Percentiles rank a stretch among this genome's conserved stretches.
Evolutionary conservation across 2,888 invertebrate genomes (phyloP).

Genomic region (Trissolcus japonicus): DNA sequence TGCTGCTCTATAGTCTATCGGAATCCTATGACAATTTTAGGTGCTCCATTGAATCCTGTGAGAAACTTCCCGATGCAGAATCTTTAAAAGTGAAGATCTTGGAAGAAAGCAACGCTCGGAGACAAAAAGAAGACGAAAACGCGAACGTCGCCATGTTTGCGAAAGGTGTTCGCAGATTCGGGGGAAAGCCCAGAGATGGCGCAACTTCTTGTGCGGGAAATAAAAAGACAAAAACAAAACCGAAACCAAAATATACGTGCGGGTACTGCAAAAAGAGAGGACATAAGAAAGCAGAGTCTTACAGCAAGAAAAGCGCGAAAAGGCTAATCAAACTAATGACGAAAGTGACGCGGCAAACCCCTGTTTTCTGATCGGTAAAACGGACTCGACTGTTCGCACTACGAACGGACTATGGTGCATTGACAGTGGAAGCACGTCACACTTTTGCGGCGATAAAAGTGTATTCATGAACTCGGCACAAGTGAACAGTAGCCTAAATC

Average conservation of each 20-base stretch:
- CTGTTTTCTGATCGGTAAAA: neutral
- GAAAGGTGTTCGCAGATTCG: neutral
- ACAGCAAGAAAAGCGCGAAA: constrained; percentile 5
- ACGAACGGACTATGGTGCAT: constrained; percentile 15
- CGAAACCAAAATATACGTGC: constrained; percentile 18
- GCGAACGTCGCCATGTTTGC: constrained; percentile 9
- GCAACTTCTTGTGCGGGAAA: neutral
- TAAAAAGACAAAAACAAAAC: constrained; percentile 1
- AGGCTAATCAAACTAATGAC: constrained; percentile 3
- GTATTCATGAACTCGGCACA: neutral
- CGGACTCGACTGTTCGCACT: neutral
- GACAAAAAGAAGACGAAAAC: constrained; percentile 2
- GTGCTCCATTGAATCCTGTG: constrained; percentile 42
- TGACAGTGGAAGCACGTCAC: constrained; percentile 42
- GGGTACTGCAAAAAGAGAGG: constrained; percentile 7
- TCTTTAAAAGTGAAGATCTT: constrained; percentile 27
- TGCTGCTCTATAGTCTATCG: constrained; percentile 18
- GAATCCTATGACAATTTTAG: constrained; percentile 26
- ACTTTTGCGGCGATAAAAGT: constrained; percentile 35
- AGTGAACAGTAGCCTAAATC: constrained; percentile 7
- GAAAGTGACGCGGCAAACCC: constrained; percentile 4
- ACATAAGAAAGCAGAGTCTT: constrained; percentile 7
- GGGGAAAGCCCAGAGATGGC: neutral
- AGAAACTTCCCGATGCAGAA: constrained; percentile 37
- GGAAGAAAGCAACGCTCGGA: constrained; percentile 19